Base-by-base conservation (phyloP, 2,888 invertebrate species). In the Philaethria dido region DNA sequence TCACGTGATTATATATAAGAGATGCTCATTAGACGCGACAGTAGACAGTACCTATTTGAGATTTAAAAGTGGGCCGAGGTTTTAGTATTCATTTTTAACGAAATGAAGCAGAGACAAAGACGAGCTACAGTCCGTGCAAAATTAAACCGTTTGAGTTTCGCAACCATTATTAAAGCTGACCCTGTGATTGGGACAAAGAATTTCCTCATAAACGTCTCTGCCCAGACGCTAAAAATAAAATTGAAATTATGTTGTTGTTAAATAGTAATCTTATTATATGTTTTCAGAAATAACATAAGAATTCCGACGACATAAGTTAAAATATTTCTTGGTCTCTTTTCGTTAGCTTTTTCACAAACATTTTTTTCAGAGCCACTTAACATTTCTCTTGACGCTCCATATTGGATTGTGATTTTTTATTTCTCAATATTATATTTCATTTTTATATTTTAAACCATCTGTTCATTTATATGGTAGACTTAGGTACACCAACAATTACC, bases 71-170 rank as follows among this genome's bases (percentile, higher is more conserved):
- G 25, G 60, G 44, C 44, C 47, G 45, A 60, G 18, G 33, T 47
- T 60, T 47, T 18, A 33, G 2, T 47, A 47, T 60, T 60, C 33
- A 45, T 63, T 63, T 54, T 66, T 66, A 62, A 57, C 44, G 33
- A 62, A 62, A 52, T 36, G 50, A 59, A 42, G 16, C 16, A 33
- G 45, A 67, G 62, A 59, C 57, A 66, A 62, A 63, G 59, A 20
- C 13, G 48, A 45, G 57, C 55, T 50, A 57, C 29, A 52, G 29
- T 36, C 59, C 33, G 50, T 67, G 52, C 50, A 67, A 67, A 55
- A 67, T 63, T 67, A 60, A 67, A 67, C 33, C 62, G 59, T 60
- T 67, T 67, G 59, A 67, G 59, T 50, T 54, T 60, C 60, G 25
- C 59, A 36, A 52, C 60, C 45, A 50, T 63, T 67, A 67, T 67